phyloP scores from a whole-genome alignment of 1,140 invertebrate genomes.

The Aradophagus sp. region DNA sequence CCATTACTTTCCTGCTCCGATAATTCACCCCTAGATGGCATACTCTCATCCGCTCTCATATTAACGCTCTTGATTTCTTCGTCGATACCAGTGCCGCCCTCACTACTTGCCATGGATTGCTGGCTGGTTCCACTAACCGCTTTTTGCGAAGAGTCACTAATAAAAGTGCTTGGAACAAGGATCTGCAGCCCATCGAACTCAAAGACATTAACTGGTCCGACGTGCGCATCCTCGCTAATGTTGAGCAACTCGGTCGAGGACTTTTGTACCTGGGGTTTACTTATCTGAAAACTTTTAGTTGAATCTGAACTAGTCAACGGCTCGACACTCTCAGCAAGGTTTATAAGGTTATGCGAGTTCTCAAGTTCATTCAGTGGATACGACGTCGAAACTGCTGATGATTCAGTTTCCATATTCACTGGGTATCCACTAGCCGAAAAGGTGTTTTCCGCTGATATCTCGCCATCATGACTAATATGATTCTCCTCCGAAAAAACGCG shows the following conservation, averaged over 20 bases:
- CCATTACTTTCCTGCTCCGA: constrained; percentile 89
- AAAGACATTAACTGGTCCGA: constrained; percentile 72
- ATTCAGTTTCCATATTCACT: constrained; percentile 25
- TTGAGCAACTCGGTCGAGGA: constrained; percentile 70
- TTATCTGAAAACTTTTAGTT: constrained; percentile 63
- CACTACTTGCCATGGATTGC: constrained; percentile 72
- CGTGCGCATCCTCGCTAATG: constrained; percentile 73
- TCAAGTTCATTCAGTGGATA: constrained; percentile 55
- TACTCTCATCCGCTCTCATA: constrained; percentile 87
- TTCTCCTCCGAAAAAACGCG: constrained; percentile 25
- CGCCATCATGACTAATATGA: constrained; percentile 13
- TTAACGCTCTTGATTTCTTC: constrained; percentile 79
- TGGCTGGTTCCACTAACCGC: constrained; percentile 73
- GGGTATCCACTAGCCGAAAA: constrained; percentile 26
- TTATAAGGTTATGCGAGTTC: constrained; percentile 61
- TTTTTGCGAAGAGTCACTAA: constrained; percentile 73
- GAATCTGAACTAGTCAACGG: constrained; percentile 65
- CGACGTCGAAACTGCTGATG: constrained; percentile 55
- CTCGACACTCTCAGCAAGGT: constrained; percentile 64
- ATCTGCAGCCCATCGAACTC: constrained; percentile 74
- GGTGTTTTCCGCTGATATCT: constrained; percentile 15
- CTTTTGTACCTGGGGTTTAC: constrained; percentile 65
- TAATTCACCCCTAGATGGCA: constrained; percentile 87
- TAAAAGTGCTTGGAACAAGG: constrained; percentile 73
- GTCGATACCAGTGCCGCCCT: constrained; percentile 76